phyloP scores from a whole-genome alignment of 2,797 vertebrate genomes.

The Gymnoscopelus microlampas region DNA sequence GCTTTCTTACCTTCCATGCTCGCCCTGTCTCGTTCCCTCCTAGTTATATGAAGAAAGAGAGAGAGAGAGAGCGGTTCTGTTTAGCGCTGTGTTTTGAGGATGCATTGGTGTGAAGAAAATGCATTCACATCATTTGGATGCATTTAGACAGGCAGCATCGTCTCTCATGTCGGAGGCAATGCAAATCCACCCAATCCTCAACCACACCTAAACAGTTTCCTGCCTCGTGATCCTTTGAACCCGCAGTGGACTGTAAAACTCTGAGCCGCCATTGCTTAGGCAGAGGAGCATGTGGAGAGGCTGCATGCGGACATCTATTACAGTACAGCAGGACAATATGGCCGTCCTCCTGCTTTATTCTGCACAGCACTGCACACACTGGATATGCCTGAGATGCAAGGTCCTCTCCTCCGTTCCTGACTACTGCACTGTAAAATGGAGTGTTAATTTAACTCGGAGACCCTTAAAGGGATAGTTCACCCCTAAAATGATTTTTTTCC shows the following conservation, averaged over 20 bases:
- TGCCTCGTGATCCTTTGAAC: constrained; percentile 35
- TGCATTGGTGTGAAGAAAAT: constrained; percentile 35
- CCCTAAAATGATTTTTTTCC: no score
- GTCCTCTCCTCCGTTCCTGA: constrained; percentile 43
- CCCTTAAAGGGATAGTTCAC: no score
- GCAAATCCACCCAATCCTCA: constrained; percentile 49
- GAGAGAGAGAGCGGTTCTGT: constrained; percentile 28
- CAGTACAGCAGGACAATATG: constrained; percentile 32
- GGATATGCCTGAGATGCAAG: constrained; percentile 43
- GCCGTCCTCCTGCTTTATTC: constrained; percentile 37
- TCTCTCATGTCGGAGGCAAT: constrained; percentile 9
- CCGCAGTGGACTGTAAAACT: constrained; percentile 50
- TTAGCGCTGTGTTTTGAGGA: constrained; percentile 56
- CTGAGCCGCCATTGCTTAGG: constrained; percentile 44
- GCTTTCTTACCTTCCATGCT: background rate
- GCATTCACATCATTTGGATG: background rate
- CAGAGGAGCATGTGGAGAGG: constrained; percentile 74
- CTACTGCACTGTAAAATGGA: constrained; percentile 15
- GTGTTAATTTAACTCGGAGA: no score
- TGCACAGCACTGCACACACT: constrained; percentile 20
- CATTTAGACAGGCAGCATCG: no score
- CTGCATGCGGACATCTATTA: constrained; percentile 61
- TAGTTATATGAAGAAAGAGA: background rate
- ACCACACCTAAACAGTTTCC: constrained; percentile 47
- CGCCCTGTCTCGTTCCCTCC: background rate